Evolutionary conservation across 2,113 vertebrate species (phyloP), one percentile per base, ranked within the genome.

Genomic region (Pongo pygmaeus): DNA sequence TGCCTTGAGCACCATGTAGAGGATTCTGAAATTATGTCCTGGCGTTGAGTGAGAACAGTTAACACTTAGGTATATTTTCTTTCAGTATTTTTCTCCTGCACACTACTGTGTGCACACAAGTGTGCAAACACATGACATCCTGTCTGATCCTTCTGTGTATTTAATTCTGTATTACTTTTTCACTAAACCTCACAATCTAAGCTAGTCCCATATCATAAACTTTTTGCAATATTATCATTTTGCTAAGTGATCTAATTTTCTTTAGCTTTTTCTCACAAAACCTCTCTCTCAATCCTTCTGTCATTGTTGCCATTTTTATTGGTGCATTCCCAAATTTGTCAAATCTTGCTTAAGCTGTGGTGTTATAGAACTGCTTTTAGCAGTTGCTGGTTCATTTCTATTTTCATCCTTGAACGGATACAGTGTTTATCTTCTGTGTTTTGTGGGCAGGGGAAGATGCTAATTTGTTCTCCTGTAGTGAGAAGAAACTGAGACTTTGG

Each of bases 131-230:
- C 35, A 32, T 35, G 18, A 18, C 18, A 18, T 79, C 48, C 75
- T 2, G 48, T 94, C 57, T 89, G n/a, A 78, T 72, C 43, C 23
- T 48, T 2, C 22, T 75, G 30, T 0, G 0, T 35, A 9, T 86
- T 95, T 90, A 93, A 78, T 80, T 95, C 38, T 81, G 27, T 6
- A 27, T 59, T 84, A 57, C 32, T 38, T 94, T 93, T 74, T n/a
- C 43, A 77, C n/a, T 35, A 72, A 64, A 57, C 25, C 59, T 92
- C 84, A 59, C 20, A 38, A 43, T 57, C 13, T 67, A 55, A 94
- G 38, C 23, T 91, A 11, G 67, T 70, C 55, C 9, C 8, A 0
- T 25, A 64, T 50, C 14, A 35, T 59, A 87, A 57, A n/a, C 64
- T 40, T 43, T 74, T 50, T n/a, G 23, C 11, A 20, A 5, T 92